Base-by-base conservation (phyloP, 2,113 vertebrate genomes). In the Crypturellus undulatus region DNA sequence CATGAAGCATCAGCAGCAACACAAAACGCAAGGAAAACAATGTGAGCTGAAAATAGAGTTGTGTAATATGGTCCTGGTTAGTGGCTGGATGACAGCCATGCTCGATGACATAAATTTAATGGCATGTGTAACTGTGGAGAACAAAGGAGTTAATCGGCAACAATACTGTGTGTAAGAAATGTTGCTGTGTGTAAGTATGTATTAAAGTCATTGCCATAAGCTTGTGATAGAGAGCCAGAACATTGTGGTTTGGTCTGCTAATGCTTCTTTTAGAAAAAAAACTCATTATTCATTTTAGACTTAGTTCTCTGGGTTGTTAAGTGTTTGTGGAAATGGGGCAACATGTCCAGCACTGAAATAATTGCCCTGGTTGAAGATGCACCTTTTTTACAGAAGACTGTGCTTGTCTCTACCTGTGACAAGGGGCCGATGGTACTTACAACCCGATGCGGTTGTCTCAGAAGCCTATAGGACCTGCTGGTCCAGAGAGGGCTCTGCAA, bases 21-120 rank as follows among this genome's bases (percentile, higher is more conserved):
- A 56, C 69, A 76, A 95, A 30, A 84, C 3, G 2, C 83, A 75
- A 91, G 47, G 54, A 92, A 90, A 77, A 68, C 52, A 96, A 92
- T 51, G 40, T 91, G 76, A 96, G 90, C 62, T 82, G 96, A 95
- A 96, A 96, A 91, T 67, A 64, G 67, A 94, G 47, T 95, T 97
- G 85, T 90, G 56, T 93, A 96, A 94, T 94, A 67, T 92, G 93
- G 68, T 84, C 84, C 71, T 90, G n/a, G 83, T 95, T 85, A 95
- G 91, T 76, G 82, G 36, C 84, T 90, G 84, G 77, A 93, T 92
- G 89, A 72, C 40, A 92, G 96, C 78, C 80, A 89, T 58, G 40
- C 28, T 92, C 87, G 92, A 96, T 95, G 88, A 90, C 92, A 92
- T 83, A 77, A 83, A 91, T 96, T 93, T 95, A 45, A 30, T 84